Evolutionary conservation across 2,113 vertebrate species (phyloP), one percentile per base, ranked within the genome.

Genomic region (Marmota flaviventris): DNA sequence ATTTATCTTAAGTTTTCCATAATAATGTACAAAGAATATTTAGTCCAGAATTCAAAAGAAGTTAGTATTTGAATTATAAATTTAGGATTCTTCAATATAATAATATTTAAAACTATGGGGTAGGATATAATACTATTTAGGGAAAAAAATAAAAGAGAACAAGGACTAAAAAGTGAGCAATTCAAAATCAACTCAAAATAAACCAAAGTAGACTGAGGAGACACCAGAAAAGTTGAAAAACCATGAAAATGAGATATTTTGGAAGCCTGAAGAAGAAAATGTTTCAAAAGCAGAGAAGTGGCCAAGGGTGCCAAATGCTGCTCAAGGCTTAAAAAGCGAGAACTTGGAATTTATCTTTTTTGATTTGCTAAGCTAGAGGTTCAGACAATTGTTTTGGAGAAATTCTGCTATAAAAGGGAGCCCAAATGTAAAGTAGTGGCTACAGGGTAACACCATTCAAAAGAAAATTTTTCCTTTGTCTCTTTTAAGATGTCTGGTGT

Each of bases 301-400:
- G 72, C 29, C 24, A 76, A 70, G 7, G 76, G 20, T 72, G n/a
- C 63, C 75, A 92, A 90, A 90, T 70, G 51, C 29, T 63, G 34
- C 45, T 70, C 69, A 39, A 89, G 79, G 51, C 14, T 73, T 37
- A 34, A 34, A 34, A 51, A 92, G 12, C 1, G 48, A 51, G 18
- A 93, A 94, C n/a, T n/a, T 4, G 70, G 75, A 93, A 91, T 63
- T 42, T 78, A 76, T n/a, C n/a, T 87, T 65, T 61, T 81, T n/a
- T 14, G n/a, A 89, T 81, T 75, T 58, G 37, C 58, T 56, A 61
- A 92, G 20, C 67, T 25, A 32, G 37, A 79, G 32, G 27, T 63
- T 94, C 77, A 91, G 22, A 87, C 18, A 72, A 61, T 34, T 86
- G 45, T 42, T 82, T 69, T 61, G 37, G 45, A 89, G 32, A 78